Conservation (phyloP, 2,113 vertebrate species). For the Sylvia atricapilla region DNA sequence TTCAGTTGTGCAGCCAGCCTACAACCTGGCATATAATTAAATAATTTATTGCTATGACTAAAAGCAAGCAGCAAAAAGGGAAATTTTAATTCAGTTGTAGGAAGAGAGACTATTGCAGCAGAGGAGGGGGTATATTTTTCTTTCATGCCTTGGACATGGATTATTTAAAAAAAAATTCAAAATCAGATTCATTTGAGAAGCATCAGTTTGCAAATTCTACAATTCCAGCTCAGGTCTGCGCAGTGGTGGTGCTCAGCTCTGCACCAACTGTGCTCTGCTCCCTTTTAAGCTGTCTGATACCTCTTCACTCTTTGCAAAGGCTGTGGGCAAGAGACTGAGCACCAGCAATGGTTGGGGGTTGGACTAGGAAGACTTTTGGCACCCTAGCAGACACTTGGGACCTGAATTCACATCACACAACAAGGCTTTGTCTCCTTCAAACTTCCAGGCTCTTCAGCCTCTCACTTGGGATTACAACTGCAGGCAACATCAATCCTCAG, state of each 20-base stretch:
- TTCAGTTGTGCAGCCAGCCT: background rate
- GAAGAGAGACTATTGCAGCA: background rate
- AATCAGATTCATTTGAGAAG: background rate
- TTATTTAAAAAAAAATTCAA: background rate
- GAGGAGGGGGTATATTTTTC: background rate
- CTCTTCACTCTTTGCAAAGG: background rate
- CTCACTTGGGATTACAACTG: background rate
- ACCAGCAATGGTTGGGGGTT: background rate
- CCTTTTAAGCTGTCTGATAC: background rate
- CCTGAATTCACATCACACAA: background rate
- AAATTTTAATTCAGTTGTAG: background rate
- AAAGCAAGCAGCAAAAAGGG: background rate
- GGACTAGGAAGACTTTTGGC: background rate
- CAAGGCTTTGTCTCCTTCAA: background rate
- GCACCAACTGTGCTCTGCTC: background rate
- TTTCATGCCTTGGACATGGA: background rate
- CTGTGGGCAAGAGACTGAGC: background rate
- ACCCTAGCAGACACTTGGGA: background rate
- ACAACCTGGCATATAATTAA: background rate
- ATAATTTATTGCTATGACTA: background rate
- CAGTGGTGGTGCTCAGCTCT: background rate
- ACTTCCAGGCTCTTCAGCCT: background rate
- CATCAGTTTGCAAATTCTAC: background rate
- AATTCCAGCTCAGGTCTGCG: background rate
- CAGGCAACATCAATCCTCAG: background rate